phyloP scores from a whole-genome alignment of 2,888 invertebrate genomes.

The Pyrgus malvae region DNA sequence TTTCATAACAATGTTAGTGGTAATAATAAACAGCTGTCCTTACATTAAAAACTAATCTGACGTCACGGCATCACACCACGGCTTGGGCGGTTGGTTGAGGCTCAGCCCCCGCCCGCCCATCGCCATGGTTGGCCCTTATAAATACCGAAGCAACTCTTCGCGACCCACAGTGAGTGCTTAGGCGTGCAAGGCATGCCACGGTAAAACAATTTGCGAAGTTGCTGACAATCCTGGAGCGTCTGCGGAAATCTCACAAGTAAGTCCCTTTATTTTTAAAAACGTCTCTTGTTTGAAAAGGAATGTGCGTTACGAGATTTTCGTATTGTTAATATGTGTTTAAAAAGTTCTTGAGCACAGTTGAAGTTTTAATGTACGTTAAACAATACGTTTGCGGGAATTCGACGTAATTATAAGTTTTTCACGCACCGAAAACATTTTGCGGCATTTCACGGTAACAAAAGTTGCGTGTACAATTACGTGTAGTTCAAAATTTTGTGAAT shows the following conservation, averaged over 20 bases:
- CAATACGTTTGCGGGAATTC: no score
- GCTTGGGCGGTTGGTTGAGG: slow-evolving; percentile 27
- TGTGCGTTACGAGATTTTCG: background rate
- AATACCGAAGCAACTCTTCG: slow-evolving; percentile 27
- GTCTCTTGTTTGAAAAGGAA: no score
- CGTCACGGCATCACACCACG: background rate
- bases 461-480: no score
- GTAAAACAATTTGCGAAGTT: slow-evolving; percentile 10
- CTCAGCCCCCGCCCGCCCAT: slow-evolving; percentile 35
- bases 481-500: no score
- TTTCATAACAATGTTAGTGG: no score
- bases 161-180: slow-evolving; percentile 31
- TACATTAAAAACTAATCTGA: background rate
- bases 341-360: no score
- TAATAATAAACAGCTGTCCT: background rate
- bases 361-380: no score
- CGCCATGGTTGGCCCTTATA: no score
- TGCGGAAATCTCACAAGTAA: slow-evolving; percentile 10
- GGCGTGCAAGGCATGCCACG: slow-evolving; percentile 32
- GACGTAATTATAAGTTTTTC: no score
- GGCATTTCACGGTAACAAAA: no score
- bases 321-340: background rate
- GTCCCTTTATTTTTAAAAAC: background rate
- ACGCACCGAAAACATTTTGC: no score
- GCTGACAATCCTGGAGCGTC: no score